A percentile compares a stretch with the other conserved stretches of the same genome.
phyloP scores from a whole-genome alignment of 1,140 invertebrate genomes.

The Harpegnathos saltator region DNA sequence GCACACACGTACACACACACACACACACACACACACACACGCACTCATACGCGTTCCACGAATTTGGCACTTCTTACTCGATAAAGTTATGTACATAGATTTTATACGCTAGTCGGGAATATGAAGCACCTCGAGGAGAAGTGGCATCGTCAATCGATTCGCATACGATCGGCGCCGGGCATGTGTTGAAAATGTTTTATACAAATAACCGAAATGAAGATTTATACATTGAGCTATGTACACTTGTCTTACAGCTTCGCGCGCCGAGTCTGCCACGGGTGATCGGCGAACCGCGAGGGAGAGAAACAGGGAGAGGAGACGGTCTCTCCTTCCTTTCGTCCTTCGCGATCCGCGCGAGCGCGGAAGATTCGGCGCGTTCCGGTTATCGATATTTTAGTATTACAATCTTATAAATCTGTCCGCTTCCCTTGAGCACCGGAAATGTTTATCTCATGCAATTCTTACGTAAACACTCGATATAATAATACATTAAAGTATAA shows the following conservation, averaged over 20 bases:
- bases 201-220: slow-evolving; percentile 75
- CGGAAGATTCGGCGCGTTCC: not conserved
- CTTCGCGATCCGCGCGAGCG: not conserved
- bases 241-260: slow-evolving; percentile 67
- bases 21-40: not conserved
- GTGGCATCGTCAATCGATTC: slow-evolving; percentile 43
- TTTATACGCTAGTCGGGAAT: slow-evolving; percentile 25
- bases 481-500: slow-evolving; percentile 81
- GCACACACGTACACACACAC: not conserved
- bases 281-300: not conserved
- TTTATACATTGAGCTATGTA: slow-evolving; percentile 82
- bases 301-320: too few relatives aligned
- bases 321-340: not conserved
- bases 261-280: slow-evolving; percentile 10
- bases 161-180: slow-evolving; percentile 42
- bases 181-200: slow-evolving; percentile 74
- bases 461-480: slow-evolving; percentile 77
- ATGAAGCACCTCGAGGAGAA: slow-evolving; percentile 32
- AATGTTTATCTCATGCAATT: slow-evolving; percentile 66
- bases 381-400: slow-evolving; percentile 37
- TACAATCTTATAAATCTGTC: slow-evolving; percentile 57
- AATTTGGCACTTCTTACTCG: slow-evolving; percentile 77
- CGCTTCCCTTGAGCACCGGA: slow-evolving; percentile 66
- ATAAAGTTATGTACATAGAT: slow-evolving; percentile 67
- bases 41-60: slow-evolving; percentile 18